Conservation (phyloP, 2,888 invertebrate genomes). For the Aromia moschata region DNA sequence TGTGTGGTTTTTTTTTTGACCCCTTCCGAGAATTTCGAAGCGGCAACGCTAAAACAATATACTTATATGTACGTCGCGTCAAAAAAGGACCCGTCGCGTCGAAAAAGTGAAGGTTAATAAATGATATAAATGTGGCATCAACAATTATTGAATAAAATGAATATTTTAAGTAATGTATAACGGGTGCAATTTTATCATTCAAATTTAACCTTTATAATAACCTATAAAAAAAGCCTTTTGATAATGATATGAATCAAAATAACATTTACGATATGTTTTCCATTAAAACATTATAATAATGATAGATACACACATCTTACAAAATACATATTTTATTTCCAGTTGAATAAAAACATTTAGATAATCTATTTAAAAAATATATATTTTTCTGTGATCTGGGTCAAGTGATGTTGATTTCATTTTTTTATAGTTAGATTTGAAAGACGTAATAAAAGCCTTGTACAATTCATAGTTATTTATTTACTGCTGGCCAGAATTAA, state of each 20-base stretch:
- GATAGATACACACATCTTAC: not conserved
- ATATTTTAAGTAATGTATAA: too few species aligned
- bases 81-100: not conserved
- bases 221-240: not conserved
- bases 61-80: too few species aligned
- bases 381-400: too few species aligned
- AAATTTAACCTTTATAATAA: not conserved
- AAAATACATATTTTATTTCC: not conserved
- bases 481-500: not conserved
- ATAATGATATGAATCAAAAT: not conserved
- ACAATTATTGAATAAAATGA: too few species aligned
- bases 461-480: not conserved
- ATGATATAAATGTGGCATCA: not conserved
- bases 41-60: too few species aligned
- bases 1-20: not conserved
- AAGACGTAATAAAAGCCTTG: too few species aligned
- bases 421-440: too few species aligned
- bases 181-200: not conserved
- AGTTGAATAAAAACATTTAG: not conserved
- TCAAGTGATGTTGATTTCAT: too few species aligned
- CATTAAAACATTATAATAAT: not conserved
- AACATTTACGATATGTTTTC: too few species aligned
- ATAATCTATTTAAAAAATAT: not conserved
- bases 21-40: not conserved
- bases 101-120: not conserved